A percentile compares a stretch with the other conserved stretches of the same genome.
Conservation (phyloP, 2,888 invertebrate species). For the Hedya salicella region DNA sequence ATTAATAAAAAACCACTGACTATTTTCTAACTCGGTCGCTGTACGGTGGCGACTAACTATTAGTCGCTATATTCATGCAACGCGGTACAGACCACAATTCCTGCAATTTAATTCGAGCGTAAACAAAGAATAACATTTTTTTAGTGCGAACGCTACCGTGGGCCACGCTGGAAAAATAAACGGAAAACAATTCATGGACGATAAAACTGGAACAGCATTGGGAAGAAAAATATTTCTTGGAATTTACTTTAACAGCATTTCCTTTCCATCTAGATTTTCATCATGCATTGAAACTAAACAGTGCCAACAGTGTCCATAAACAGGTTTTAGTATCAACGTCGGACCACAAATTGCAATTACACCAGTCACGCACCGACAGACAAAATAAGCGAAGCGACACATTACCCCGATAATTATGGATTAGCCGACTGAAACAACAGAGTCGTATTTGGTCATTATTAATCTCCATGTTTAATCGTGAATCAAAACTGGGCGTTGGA, state of each 20-base stretch:
- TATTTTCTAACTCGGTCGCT: not conserved
- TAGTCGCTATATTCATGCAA: not conserved
- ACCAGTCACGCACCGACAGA: conserved; percentile 61
- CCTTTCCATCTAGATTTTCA: conserved; percentile 1
- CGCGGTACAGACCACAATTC: not conserved
- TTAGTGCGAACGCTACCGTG: conserved; percentile 2
- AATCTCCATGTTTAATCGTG: conserved; percentile 61
- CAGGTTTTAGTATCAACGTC: conserved; percentile 49
- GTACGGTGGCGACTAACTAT: not conserved
- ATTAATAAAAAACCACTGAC: no score
- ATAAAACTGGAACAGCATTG: conserved; percentile 9
- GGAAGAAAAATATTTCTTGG: conserved; percentile 12
- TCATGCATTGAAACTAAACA: not conserved
- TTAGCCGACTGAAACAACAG: conserved; percentile 65
- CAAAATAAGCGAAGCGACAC: conserved; percentile 63
- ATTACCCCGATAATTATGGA: conserved; percentile 67
- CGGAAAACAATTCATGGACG: conserved; percentile 25
- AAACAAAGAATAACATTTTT: conserved; percentile 17
- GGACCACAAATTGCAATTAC: conserved; percentile 64
- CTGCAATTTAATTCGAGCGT: conserved; percentile 2
- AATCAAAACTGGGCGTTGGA: conserved; percentile 58
- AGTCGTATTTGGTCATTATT: conserved; percentile 61
- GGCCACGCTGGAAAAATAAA: conserved; percentile 7
- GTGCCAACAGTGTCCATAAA: conserved; percentile 9
- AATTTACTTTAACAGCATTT: conserved; percentile 1